These are phyloP conservation scores for Heliconius charithonia DNA, from an alignment of 2,888 invertebrate species.

Conservation along the genomic window DNA sequence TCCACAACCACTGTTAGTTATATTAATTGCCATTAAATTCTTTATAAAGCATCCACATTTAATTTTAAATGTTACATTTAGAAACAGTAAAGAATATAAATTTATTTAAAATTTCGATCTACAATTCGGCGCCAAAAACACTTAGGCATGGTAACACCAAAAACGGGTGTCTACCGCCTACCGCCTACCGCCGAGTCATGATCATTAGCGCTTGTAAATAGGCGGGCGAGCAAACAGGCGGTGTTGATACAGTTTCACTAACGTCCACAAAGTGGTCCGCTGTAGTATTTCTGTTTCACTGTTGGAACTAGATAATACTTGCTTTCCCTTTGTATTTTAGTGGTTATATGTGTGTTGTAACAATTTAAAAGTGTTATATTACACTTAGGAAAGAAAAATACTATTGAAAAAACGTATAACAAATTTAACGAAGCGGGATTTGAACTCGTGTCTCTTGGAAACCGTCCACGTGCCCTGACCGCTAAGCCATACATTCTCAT, in stretches of 20 bases:
- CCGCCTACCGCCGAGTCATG: neutral
- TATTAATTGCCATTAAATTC: neutral
- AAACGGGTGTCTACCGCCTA: neutral
- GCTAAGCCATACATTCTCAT: too few relatives aligned
- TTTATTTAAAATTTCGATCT: neutral
- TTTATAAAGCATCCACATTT: neutral
- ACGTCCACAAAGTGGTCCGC: conserved; percentile 19
- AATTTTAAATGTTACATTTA: neutral
- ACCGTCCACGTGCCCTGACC: too few relatives aligned
- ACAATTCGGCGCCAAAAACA: neutral
- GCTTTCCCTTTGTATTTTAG: too few relatives aligned
- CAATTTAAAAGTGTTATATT: too few relatives aligned
- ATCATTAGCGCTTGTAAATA: conserved; percentile 29
- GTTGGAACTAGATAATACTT: too few relatives aligned
- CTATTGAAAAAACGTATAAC: too few relatives aligned
- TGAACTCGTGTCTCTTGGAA: too few relatives aligned
- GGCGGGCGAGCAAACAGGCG: conserved; percentile 21
- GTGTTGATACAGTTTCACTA: conserved; percentile 12
- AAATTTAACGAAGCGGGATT: too few relatives aligned
- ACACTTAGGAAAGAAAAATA: too few relatives aligned
- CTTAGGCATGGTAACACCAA: neutral
- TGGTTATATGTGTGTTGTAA: too few relatives aligned
- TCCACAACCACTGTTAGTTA: neutral
- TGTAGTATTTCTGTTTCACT: conserved; percentile 9
- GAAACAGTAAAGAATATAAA: neutral